Evolutionary conservation across 2,797 vertebrate genomes (phyloP), one percentile per base, ranked within the genome.

Genomic region (Clarias fuscus): DNA sequence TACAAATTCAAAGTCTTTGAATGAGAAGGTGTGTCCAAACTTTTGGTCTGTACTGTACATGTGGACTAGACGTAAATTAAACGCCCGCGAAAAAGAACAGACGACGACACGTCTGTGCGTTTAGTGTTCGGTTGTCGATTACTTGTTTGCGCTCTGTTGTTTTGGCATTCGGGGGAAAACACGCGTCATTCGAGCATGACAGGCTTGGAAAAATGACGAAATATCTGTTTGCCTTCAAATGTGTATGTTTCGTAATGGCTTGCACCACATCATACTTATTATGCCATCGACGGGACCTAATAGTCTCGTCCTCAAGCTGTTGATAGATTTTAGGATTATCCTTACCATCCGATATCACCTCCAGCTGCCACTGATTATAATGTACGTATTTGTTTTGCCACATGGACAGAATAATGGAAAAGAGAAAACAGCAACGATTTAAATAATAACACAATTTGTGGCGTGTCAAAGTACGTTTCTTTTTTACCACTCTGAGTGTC

Each of bases 231-330:
- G 27, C 14, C 24, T 80, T 65, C 37, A 59, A 77, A 77, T 13
- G 3, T 33, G 17, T 33, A 17, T 27, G 20, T 17, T 65, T 81
- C 20, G 6, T n/a, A 43, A 64, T 40, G 3, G 11, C 15, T 77
- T 11, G 4, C 56, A 7, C 53, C 27, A 59, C 56, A 33, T 33
- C 53, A 5, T 59, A 22, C 73, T 20, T 76, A 56, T 40, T 64
- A 80, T 62, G 58, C 77, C 77, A 64, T 64, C 56, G 0, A 40
- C 1, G 6, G 7, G 33, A 40, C 77, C 14, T 30, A 40, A 43
- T n/a, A 17, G 30, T 65, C 67, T 67, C 15, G 27, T 53, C 67
- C 27, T 65, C 62, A 81, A 65, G 78, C 77, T 80, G 77, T 24
- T 78, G 56, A 61, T 61, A 78, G 30, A 24, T 77, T 10, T 11